Base-by-base conservation (phyloP, 2,797 vertebrate species). In the Syncerus caffer region DNA sequence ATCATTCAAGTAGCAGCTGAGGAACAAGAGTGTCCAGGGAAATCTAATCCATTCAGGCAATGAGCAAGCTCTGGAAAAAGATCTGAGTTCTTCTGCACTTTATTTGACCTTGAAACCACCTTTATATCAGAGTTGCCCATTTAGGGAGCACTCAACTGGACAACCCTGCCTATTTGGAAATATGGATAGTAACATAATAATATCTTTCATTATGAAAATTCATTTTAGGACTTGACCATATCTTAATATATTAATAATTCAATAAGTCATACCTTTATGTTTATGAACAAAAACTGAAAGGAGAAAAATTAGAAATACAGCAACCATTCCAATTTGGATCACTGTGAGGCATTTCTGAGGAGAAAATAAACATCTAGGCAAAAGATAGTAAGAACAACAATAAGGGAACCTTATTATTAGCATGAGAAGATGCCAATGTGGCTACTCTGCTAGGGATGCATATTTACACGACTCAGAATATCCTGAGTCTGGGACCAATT, bases 91-190 rank as follows among this genome's bases (percentile, higher is more conserved):
- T 60, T 57, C 64, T 1, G 31, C 16, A 87, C 60, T 95, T 92
- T 93, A 71, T 27, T 38, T 94, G n/a, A 85, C 57, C 23, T 34
- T 88, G 94, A 47, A 51, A 93, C 9, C 7, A n/a, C 17, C 74
- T 95, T 98, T n/a, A 50, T 50, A 97, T 29, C 76, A 94, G 1
- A 42, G 51, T n/a, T 47, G 93, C 96, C 87, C 67, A 89, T 74
- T 94, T 25, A 60, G 47, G 53, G 62, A 96, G 57, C 50, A 96
- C 79, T 93, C 89, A 91, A 29, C 82, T 97, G 64, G 97, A 99
- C 98, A 98, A 98, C 97, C 92, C 89, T 82, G 29, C 64, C 97
- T 93, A 93, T 50, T 67, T 74, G 45, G 31, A 97, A 96, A 92
- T 16, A 80, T 0, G 86, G 82, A 83, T 21, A 84, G 15, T n/a